Base-by-base conservation (phyloP, 2,113 vertebrate genomes). In the Syngnathus typhle region DNA sequence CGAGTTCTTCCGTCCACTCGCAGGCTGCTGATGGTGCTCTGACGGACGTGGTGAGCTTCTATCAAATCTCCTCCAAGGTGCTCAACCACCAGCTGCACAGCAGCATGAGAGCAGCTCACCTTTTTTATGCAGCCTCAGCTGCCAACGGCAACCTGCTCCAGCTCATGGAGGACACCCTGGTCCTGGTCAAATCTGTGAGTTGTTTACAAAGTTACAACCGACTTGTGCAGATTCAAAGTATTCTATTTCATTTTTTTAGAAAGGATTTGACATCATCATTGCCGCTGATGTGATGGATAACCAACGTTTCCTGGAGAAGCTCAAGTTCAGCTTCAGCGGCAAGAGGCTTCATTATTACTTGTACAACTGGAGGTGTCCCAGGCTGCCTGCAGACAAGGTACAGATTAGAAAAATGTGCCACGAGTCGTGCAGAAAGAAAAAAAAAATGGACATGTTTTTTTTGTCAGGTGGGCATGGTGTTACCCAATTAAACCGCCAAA, bases 361-460 rank as follows among this genome's bases (percentile, higher is more conserved):
- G 74, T 99, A 96, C 93, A 98, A 99, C 91, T 99, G 96, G 97
- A 94, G 91, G 81, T 98, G 97, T 85, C 95, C 96, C 67, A 91
- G 80, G 77, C 93, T 98, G 86, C 91, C 89, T 16, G 83, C 94
- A 1, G 94, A 98, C 77, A 95, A 99, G 95, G 96, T 98, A 85
- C 12, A 38, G 21, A 32, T 13, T 6, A 10, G 44, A 15, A 46
- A 46, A 46, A 5, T 3, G 44, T 60, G 10, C 41, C 41, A 3
- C 9, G 7, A 41, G 41, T 9, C 2, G 12, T 12, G 41, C 5
- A 7, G 21, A 61, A 61, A 60, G 18, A 18, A 60, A 15, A 38
- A 15, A 38, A 38, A 15, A 59, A 32, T 32, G 3, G 27, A 32
- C 8, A 47, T 16, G 46, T 51, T n/a, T 84, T 41, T 80, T 76